Base-by-base conservation (phyloP, 1,140 invertebrate species). In the Euura lappo region DNA sequence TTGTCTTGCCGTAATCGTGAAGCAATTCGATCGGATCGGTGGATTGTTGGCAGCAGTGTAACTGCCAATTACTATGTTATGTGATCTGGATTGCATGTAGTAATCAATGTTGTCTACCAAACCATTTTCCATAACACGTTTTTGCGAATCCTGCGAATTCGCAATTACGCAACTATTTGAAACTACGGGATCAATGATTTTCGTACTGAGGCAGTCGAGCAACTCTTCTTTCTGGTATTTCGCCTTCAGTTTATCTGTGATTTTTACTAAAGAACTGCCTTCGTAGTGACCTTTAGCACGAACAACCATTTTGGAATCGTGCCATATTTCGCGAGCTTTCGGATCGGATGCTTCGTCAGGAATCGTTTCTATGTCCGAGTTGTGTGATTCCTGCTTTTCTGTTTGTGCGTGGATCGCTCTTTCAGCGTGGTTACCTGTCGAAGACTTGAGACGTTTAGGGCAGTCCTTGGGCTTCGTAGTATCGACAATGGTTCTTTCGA, bases 361-460 rank as follows among this genome's bases (percentile, higher is more conserved):
- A 11, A 5, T 6, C 47, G 47, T 51, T 51, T 51, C 47, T 5
- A 11, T 5, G 47, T 51, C 47, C 47, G 5, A n/a, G 28, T 65
- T n/a, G 60, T 66, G 67, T 65, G 67, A 66, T 71, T 71, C 47
- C 11, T 66, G 6, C 60, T 45, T 70, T 65, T 45, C 60, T 28
- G 70, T 74, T 74, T 10, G 66, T 42, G 46, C 68, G 68, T 51
- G 44, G 51, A 70, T 74, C 72, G 5, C 68, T 51, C 11, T 51
- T 65, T 71, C 64, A 43, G 64, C 71, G 28, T 65, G 51, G 45
- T 68, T 11, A 3, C 69, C 66, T 2, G 71, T 71, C 4, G 28
- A 11, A 1, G 67, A 13, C 66, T 76, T 76, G 3, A 76, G n/a
- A 67, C 72, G 43, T 46, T 67, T n/a, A n/a, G n/a, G n/a, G n/a